Conservation (phyloP, 2,888 invertebrate species). For the Nasonia oneida region DNA sequence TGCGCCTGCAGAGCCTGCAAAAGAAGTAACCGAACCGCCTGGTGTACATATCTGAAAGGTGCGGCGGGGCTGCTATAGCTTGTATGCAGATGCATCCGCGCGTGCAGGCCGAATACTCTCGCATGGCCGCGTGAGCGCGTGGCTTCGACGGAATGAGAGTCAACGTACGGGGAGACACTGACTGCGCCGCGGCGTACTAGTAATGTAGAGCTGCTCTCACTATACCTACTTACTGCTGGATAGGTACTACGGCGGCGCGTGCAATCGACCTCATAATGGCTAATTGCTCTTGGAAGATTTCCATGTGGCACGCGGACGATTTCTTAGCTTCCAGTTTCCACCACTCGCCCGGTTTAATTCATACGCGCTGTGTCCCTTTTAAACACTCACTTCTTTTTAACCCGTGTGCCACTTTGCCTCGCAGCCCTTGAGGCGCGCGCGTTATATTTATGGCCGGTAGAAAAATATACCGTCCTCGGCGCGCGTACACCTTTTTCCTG, state of each 20-base stretch:
- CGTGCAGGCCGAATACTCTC: neutral
- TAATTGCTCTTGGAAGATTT: constrained; percentile 19
- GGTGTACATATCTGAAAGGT: neutral
- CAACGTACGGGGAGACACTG: neutral
- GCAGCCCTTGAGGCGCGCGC: too few species aligned
- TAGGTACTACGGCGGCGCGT: neutral
- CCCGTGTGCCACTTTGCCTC: neutral
- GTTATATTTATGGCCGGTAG: neutral
- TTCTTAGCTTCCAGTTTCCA: neutral
- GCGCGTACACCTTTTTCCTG: neutral
- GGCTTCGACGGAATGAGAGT: neutral
- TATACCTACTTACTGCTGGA: neutral
- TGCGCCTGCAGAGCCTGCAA: neutral
- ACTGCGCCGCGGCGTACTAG: neutral
- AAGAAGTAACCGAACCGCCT: neutral
- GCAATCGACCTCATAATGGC: constrained; percentile 13
- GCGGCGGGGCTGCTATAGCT: neutral
- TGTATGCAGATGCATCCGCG: constrained; percentile 1
- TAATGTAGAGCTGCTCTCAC: neutral
- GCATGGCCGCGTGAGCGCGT: neutral
- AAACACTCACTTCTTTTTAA: neutral
- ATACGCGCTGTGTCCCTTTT: neutral
- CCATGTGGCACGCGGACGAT: neutral
- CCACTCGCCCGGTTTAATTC: neutral
- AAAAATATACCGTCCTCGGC: neutral